Evolutionary conservation across 2,888 invertebrate genomes (phyloP), one percentile per base, ranked within the genome.

Genomic region (Notodonta dromedarius): DNA sequence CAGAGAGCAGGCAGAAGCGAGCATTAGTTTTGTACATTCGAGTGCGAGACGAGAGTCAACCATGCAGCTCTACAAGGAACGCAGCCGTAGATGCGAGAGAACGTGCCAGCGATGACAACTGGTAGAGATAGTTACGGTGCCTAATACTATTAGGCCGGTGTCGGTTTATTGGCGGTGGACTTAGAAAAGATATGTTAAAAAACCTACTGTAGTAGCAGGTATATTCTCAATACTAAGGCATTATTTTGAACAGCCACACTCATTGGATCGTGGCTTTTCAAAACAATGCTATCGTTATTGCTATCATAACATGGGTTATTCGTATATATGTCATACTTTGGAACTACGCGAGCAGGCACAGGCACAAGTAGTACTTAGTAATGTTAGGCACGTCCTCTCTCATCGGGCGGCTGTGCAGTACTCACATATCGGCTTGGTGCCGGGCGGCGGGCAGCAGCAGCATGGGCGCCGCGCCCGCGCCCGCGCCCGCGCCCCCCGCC

Each of bases 401-500:
- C 16, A 16, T 48, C 52, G 51, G 66, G 40, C 7, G 32, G 54
- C 54, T 58, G 58, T 52, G 32, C 32, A 54, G 79, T 87, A 90
- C 90, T 90, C 89, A 90, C 90, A 83, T 77, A 67, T 85, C 83
- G 73, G 79, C 73, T 59, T 79, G 84, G 64, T 79, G 84, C 63
- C 87, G 71, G 68, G 77, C 67, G 66, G 87, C 78, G 69, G 83
- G 82, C 74, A 79, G 85, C 83, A 86, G 85, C 84, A 86, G 84
- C 78, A 84, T 82, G 75, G 79, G 80, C 58, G 62, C 51, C 46
- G 69, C 71, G 56, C 58, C 69, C 65, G 70, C 74, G 56, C 58
- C 69, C 65, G 70, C 74, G 59, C 64, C 76, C 64, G 57, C 70
- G 51, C 65, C 70, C 73, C 72, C 76, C 56, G 74, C 78, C 66